Conservation (phyloP, 1,140 invertebrate genomes). For the Procambarus clarkii region DNA sequence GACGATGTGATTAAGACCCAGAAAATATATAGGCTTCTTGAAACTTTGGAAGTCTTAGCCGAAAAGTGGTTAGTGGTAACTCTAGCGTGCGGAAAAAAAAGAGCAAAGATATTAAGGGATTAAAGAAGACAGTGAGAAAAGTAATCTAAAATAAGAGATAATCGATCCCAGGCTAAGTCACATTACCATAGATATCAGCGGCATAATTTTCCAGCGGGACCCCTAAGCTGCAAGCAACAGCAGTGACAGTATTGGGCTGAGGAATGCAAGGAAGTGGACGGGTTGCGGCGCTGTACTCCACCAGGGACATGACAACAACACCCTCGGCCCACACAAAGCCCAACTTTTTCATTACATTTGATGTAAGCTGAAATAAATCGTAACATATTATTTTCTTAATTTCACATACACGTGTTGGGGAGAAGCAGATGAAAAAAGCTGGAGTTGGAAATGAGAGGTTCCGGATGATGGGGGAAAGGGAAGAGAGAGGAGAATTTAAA, state of each 20-base stretch:
- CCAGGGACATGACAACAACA: not conserved
- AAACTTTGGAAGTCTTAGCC: not conserved
- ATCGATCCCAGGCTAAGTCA: not conserved
- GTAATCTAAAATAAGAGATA: not conserved
- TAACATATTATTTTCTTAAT: too few species aligned
- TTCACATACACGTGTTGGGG: too few species aligned
- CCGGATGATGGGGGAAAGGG: not conserved
- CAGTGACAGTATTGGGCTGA: not conserved
- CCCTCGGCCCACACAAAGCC: not conserved
- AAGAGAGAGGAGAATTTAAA: not conserved
- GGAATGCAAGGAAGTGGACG: not conserved
- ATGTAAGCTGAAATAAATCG: not conserved
- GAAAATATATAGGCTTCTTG: not conserved
- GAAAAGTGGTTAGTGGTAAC: conserved; percentile 17
- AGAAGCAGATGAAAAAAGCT: not conserved
- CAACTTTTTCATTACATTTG: not conserved
- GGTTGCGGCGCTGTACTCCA: not conserved
- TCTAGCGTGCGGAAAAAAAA: not conserved
- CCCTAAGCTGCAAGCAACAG: not conserved
- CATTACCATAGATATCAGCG: not conserved
- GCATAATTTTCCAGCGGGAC: not conserved
- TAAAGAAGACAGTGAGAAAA: conserved; percentile 38
- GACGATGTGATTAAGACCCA: conserved; percentile 26
- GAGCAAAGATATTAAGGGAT: not conserved
- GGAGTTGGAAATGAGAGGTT: not conserved